Conservation (phyloP, 2,113 vertebrate species). For the Daphoenositta chrysoptera region DNA sequence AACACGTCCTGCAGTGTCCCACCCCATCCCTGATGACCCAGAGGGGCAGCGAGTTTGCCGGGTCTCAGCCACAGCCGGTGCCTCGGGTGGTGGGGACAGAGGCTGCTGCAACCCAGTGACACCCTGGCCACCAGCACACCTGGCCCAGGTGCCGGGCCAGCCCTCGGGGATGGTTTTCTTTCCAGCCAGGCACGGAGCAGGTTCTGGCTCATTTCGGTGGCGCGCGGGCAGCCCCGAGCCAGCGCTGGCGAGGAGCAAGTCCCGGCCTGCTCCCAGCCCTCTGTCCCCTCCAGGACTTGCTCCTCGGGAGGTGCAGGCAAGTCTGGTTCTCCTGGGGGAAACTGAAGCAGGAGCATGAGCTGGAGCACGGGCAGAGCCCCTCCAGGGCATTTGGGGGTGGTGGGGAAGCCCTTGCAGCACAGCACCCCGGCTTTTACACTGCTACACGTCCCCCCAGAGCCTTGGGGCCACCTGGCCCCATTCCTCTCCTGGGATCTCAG, state of each 20-base stretch:
- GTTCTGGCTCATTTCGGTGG: neutral
- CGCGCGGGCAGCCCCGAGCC: neutral
- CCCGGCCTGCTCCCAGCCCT: neutral
- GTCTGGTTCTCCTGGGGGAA: neutral
- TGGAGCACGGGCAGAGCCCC: rapidly evolving
- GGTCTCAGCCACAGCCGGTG: neutral
- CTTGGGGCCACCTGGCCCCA: neutral
- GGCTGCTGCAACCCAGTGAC: conserved; percentile 39
- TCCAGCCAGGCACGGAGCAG: neutral
- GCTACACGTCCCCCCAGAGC: rapidly evolving
- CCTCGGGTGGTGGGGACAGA: rapidly evolving
- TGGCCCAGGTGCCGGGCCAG: conserved; percentile 58
- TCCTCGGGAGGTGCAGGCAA: neutral
- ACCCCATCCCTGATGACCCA: neutral
- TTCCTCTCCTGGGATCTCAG: neutral
- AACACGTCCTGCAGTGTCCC: neutral
- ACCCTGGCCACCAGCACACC: conserved; percentile 47
- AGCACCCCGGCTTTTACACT: neutral
- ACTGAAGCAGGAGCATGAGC: neutral
- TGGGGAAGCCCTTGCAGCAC: neutral
- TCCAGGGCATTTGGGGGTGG: rapidly evolving
- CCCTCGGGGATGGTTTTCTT: conserved; percentile 61
- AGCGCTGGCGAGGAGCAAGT: neutral
- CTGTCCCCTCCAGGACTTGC: neutral
- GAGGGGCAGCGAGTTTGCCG: neutral